A percentile compares a stretch with the other conserved stretches of the same genome.
Evolutionary conservation across 2,888 invertebrate genomes (phyloP).

Genomic region (Zootermopsis nevadensis): DNA sequence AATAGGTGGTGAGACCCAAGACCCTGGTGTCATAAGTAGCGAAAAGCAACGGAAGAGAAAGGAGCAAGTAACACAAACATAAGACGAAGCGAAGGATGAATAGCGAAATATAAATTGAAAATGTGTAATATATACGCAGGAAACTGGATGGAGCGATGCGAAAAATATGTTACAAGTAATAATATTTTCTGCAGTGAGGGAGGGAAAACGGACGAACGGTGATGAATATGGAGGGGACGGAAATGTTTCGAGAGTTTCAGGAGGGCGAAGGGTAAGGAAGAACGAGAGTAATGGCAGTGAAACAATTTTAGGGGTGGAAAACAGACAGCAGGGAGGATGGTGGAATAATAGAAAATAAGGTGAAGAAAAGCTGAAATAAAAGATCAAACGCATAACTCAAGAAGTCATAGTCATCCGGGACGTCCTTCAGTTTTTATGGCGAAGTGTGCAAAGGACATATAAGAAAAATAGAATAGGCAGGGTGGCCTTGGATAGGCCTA

Average conservation of each 20-base stretch:
- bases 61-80: neutral
- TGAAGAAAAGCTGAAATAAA: neutral
- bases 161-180: constrained; percentile 31
- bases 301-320: constrained; percentile 13
- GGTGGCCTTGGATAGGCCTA: constrained; percentile 2
- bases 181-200: neutral
- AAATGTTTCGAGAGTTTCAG: neutral
- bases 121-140: constrained; percentile 12
- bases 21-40: neutral
- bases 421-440: constrained; percentile 40
- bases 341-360: constrained; percentile 3
- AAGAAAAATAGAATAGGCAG: constrained; percentile 18
- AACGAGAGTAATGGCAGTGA: constrained; percentile 21
- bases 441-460: constrained; percentile 33
- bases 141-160: constrained; percentile 10
- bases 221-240: neutral
- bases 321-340: constrained; percentile 5
- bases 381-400: constrained; percentile 30
- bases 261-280: constrained; percentile 29
- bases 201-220: neutral
- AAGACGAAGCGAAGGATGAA: neutral
- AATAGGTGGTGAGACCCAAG: neutral
- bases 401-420: constrained; percentile 47
- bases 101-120: constrained; percentile 23
- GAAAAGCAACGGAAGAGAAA: neutral